Evolutionary conservation across 2,888 invertebrate species (phyloP).

Genomic region (Melanotus villosus): DNA sequence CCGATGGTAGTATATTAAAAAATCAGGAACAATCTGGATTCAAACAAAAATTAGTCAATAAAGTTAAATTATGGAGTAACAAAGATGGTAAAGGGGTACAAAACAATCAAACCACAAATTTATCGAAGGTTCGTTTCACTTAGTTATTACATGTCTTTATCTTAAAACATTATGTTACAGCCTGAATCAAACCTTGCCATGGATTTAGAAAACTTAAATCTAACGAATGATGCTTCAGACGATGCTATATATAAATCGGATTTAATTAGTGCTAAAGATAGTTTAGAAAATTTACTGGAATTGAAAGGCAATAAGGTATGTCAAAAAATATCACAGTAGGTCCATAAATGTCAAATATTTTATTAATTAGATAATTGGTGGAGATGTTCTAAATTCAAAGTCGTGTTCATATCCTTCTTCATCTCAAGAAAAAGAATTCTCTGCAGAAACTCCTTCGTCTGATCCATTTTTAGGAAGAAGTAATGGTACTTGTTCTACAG

Average conservation of each 20-base stretch:
- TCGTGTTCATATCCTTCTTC: conserved; percentile 50
- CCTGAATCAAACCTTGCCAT: conserved; percentile 27
- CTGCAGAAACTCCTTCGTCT: conserved; percentile 51
- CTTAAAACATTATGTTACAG: conserved; percentile 27
- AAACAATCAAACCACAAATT: neutral
- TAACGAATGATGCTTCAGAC: conserved; percentile 51
- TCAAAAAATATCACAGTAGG: neutral
- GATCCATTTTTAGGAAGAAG: conserved; percentile 50
- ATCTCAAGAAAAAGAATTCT: conserved; percentile 46
- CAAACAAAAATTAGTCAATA: conserved; percentile 51
- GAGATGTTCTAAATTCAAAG: conserved; percentile 51
- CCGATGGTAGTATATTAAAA: conserved; percentile 49
- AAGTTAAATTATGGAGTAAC: conserved; percentile 50
- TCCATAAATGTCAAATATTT: neutral
- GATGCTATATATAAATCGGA: conserved; percentile 48
- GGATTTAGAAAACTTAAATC: conserved; percentile 48
- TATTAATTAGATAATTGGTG: conserved; percentile 22
- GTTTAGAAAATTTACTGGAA: conserved; percentile 59
- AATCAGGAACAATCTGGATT: conserved; percentile 30
- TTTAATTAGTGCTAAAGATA: conserved; percentile 59
- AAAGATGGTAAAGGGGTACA: conserved; percentile 31
- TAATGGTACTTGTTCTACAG: conserved; percentile 49
- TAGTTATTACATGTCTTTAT: neutral
- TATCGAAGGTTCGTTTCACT: neutral
- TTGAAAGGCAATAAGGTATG: conserved; percentile 55